Evolutionary conservation across 2,888 invertebrate genomes (phyloP), one percentile per base, ranked within the genome.

Genomic region (Timema cristinae): DNA sequence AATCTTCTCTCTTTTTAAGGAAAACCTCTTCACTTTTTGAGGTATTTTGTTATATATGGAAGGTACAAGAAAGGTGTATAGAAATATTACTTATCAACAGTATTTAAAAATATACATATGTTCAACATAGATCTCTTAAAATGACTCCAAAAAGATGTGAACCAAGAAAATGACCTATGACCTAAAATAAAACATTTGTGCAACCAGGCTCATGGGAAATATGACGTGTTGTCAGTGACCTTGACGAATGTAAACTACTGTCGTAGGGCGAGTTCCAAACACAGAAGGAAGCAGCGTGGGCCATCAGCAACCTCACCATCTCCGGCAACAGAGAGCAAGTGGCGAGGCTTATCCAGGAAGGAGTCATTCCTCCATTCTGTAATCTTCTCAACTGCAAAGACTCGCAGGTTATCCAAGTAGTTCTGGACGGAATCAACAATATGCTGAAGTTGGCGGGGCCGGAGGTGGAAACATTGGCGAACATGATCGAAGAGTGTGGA

Each of bases 201-300:
- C 32, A 32, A 32, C 32, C 32, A 32, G 32, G 32, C 32, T 32
- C 32, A 32, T 32, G 32, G 32, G n/a, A n/a, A n/a, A n/a, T n/a
- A n/a, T n/a, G n/a, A n/a, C n/a, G n/a, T n/a, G n/a, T n/a, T n/a
- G 32, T 32, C 32, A 32, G 32, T 32, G 32, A 4, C 32, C 2
- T 32, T 32, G 32, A 32, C 32, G 32, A 32, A 32, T 32, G 32
- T 32, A 32, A 32, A 32, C 32, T 32, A 13, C 49, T 13, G 67
- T 78, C 78, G 13, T 77, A 88, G 86, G 88, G 89, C 72, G 98
- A 98, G 85, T 98, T 98, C 86, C 97, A 97, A 85, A 98, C 98
- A n/a, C 97, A 98, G 84, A 98, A 98, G 82, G 99, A 99, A 84
- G 99, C 99, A 0, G 98, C 98, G 0, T 99, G 99, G 99, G 98